Evolutionary conservation across 2,888 invertebrate species (phyloP).

Genomic region (Crossocerus cetratus): DNA sequence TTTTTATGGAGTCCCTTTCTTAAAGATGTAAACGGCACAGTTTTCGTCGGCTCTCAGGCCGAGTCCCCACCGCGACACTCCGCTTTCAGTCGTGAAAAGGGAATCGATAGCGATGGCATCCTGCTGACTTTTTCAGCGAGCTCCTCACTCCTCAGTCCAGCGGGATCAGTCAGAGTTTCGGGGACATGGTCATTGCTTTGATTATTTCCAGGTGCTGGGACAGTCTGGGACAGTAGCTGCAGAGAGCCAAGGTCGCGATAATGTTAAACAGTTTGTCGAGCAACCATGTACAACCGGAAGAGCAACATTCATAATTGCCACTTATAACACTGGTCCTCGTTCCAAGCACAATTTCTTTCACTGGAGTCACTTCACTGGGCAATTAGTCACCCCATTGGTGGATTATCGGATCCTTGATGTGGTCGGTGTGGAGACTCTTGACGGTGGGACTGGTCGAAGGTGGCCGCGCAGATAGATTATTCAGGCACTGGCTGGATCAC

Average conservation of each 20-base stretch:
- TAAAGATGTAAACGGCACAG: neutral
- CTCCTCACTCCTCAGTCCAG: neutral
- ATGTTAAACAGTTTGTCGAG: too few species aligned
- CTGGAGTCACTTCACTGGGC: neutral
- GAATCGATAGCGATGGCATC: constrained; percentile 8
- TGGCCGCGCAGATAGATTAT: too few species aligned
- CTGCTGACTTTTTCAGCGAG: neutral
- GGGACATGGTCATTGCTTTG: too few species aligned
- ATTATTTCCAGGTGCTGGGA: too few species aligned
- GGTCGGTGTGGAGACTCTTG: too few species aligned
- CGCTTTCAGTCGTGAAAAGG: constrained; percentile 3
- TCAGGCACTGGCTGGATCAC: too few species aligned
- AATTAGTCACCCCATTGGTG: too few species aligned
- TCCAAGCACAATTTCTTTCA: neutral
- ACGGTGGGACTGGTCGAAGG: too few species aligned
- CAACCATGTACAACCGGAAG: neutral
- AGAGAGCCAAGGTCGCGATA: too few species aligned
- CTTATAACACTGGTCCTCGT: neutral
- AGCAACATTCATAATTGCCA: neutral
- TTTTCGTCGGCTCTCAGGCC: neutral
- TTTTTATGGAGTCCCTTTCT: neutral
- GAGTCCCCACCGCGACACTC: neutral
- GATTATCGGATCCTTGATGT: too few species aligned
- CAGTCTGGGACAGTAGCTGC: too few species aligned
- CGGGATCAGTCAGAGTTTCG: too few species aligned